phyloP scores from a whole-genome alignment of 2,113 vertebrate species.

The Apus apus region DNA sequence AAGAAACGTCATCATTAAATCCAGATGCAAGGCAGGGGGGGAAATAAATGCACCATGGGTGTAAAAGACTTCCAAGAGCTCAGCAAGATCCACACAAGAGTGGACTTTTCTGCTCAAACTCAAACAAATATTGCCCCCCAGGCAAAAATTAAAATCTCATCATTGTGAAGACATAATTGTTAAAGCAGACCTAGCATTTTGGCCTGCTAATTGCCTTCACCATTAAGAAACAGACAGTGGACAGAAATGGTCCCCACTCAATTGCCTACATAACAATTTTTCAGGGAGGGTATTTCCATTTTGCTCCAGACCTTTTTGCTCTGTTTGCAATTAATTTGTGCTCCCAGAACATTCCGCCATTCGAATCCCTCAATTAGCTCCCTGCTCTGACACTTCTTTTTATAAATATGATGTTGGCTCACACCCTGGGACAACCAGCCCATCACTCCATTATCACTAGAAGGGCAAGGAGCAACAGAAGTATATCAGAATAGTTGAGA shows the following conservation, averaged over 20 bases:
- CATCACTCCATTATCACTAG: slow-evolving; percentile 38
- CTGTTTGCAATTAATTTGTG: slow-evolving; percentile 30
- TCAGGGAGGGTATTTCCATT: background rate
- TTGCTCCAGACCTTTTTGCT: background rate
- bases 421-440: background rate
- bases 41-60: background rate
- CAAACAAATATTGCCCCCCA: background rate
- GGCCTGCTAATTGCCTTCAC: slow-evolving; percentile 21
- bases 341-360: slow-evolving; percentile 15
- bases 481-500: background rate
- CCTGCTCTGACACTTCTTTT: slow-evolving; percentile 18
- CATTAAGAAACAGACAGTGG: background rate
- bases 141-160: background rate
- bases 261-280: background rate
- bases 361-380: slow-evolving; percentile 37
- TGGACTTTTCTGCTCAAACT: slow-evolving; percentile 1
- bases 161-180: slow-evolving; percentile 20
- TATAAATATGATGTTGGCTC: slow-evolving; percentile 11
- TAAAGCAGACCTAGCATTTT: slow-evolving; percentile 31
- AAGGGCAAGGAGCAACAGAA: slow-evolving; percentile 45
- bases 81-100: background rate
- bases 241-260: background rate
- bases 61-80: slow-evolving; percentile 17
- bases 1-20: slow-evolving; percentile 13
- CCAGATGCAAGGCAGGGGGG: background rate